A percentile compares a stretch with the other conserved stretches of the same genome.
These are phyloP conservation scores for Dryomyza anilis DNA, from an alignment of 2,888 invertebrate species.

Conservation along the genomic window DNA sequence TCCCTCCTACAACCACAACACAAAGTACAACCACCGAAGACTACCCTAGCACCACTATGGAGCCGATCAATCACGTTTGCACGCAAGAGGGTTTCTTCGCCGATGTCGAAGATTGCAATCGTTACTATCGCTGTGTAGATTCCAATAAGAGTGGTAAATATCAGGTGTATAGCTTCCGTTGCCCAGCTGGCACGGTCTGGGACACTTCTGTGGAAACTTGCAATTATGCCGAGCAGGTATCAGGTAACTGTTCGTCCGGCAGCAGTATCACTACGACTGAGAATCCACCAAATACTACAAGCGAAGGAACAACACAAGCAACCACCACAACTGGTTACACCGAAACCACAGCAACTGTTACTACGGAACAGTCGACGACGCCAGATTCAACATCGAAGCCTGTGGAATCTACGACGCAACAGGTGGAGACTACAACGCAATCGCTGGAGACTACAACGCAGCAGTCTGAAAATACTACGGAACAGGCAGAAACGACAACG, in stretches of 20 bases:
- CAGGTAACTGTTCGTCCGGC: constrained; percentile 51
- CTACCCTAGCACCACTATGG: constrained; percentile 29
- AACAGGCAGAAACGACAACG: constrained; percentile 22
- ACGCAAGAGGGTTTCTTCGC: constrained; percentile 60
- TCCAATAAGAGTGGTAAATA: constrained; percentile 57
- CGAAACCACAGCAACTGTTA: constrained; percentile 27
- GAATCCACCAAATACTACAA: constrained; percentile 13
- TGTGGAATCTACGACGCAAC: constrained; percentile 34
- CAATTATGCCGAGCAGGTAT: constrained; percentile 55
- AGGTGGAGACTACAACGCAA: constrained; percentile 20
- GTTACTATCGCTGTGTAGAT: constrained; percentile 66
- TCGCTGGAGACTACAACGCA: constrained; percentile 19
- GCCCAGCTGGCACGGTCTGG: constrained; percentile 67
- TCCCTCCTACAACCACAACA: constrained; percentile 21
- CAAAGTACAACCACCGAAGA: constrained; percentile 18
- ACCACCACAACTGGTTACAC: constrained; percentile 31
- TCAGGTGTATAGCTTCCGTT: constrained; percentile 63
- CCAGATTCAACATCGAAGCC: constrained; percentile 31
- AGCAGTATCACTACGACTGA: constrained; percentile 32
- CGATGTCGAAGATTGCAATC: constrained; percentile 64
- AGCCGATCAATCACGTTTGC: constrained; percentile 52
- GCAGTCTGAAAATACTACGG: no score
- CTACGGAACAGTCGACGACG: constrained; percentile 25
- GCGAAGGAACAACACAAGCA: constrained; percentile 7
- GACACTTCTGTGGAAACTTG: constrained; percentile 66